Conservation (phyloP, 2,113 vertebrate genomes). For the Scytalopus superciliaris region DNA sequence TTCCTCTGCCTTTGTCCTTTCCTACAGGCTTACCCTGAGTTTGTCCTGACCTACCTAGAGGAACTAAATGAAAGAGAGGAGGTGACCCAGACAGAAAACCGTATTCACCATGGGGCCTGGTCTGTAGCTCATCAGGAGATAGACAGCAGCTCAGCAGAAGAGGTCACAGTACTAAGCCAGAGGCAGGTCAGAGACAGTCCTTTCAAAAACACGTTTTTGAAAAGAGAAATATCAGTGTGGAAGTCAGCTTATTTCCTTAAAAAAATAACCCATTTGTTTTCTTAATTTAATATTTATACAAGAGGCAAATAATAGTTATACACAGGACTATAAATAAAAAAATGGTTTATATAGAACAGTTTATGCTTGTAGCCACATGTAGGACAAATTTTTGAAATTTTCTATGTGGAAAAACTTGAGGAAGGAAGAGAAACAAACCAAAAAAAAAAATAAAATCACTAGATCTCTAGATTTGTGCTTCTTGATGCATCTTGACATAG, state of each 20-base stretch:
- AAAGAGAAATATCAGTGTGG: conserved; percentile 30
- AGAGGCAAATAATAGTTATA: not conserved
- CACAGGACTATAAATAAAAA: not conserved
- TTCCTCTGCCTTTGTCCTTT: conserved; percentile 57
- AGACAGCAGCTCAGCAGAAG: conserved; percentile 59
- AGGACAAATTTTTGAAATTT: not conserved
- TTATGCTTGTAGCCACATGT: not conserved
- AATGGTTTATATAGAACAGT: not conserved
- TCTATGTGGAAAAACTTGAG: not conserved
- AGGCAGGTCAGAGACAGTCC: conserved; percentile 63
- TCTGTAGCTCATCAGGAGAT: conserved; percentile 50
- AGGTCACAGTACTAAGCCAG: conserved; percentile 65
- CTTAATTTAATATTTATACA: not conserved
- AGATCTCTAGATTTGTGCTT: not conserved
- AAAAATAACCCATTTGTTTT: not conserved
- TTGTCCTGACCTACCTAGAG: conserved; percentile 80
- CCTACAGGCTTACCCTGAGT: conserved; percentile 74
- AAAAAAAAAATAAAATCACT: not conserved
- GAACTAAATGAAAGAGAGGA: conserved; percentile 69
- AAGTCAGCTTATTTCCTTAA: not conserved
- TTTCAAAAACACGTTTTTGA: conserved; percentile 45
- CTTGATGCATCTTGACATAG: conserved; percentile 40
- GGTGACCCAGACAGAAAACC: conserved; percentile 66
- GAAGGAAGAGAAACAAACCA: not conserved
- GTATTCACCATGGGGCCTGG: conserved; percentile 54